phyloP scores from a whole-genome alignment of 1,140 invertebrate genomes.

The Planococcus citri region DNA sequence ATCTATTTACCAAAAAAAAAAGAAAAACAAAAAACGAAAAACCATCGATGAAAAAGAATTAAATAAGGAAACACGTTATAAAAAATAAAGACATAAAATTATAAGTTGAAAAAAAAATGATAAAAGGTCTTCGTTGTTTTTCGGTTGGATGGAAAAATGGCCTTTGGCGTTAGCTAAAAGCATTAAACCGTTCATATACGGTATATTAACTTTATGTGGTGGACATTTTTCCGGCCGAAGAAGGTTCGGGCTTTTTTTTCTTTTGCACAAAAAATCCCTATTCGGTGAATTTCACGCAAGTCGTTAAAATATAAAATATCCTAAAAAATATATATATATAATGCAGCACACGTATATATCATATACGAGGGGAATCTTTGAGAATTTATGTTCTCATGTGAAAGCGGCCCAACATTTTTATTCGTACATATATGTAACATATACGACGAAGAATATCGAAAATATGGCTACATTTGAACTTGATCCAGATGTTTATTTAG shows the following conservation, averaged over 20 bases:
- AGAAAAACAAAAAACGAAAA: no score
- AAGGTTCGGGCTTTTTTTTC: conserved; percentile 1
- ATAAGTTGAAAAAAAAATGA: conserved; percentile 19
- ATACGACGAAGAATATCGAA: not conserved
- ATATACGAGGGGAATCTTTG: not conserved
- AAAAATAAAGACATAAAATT: conserved; percentile 12
- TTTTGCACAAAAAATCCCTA: not conserved
- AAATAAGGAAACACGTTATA: conserved; percentile 9
- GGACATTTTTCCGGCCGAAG: conserved; percentile 18
- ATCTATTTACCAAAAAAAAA: not conserved
- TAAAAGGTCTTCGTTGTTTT: conserved; percentile 17
- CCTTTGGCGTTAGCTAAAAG: conserved; percentile 11
- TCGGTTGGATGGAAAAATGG: conserved; percentile 18
- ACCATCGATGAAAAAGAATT: conserved; percentile 3
- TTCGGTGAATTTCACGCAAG: not conserved
- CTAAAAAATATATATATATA: conserved; percentile 13
- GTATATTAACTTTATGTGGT: conserved; percentile 18
- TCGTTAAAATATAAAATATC: conserved; percentile 18
- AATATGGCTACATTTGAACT: not conserved
- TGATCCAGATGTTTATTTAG: not conserved
- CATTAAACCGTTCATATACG: conserved; percentile 16
- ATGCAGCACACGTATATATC: not conserved
- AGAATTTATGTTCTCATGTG: not conserved
- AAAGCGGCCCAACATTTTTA: not conserved
- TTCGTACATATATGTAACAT: not conserved